A percentile compares a stretch with the other conserved stretches of the same genome.
Conservation (phyloP, 2,113 vertebrate genomes). For the Pluvianellus socialis region DNA sequence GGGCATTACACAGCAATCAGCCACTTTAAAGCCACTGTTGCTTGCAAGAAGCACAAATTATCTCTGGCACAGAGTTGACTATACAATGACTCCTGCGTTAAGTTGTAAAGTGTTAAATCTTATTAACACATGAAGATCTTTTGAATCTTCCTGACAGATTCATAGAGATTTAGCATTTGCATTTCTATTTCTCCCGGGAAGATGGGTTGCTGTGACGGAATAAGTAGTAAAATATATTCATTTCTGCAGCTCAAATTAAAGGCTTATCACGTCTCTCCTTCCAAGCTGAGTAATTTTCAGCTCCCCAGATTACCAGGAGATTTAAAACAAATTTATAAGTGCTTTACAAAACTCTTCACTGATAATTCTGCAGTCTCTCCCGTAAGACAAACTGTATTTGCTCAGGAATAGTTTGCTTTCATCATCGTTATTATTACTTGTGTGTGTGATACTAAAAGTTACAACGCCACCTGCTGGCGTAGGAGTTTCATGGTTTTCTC, state of each 20-base stretch:
- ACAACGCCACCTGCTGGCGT: slow-evolving; percentile 35
- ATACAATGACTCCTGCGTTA: neutral
- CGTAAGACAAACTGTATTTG: neutral
- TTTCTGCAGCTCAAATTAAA: neutral
- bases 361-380: neutral
- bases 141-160: neutral
- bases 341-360: neutral
- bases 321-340: neutral
- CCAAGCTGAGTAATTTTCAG: neutral
- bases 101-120: neutral
- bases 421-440: neutral
- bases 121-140: neutral
- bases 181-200: neutral
- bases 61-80: neutral
- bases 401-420: neutral
- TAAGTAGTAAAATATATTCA: neutral
- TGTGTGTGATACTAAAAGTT: neutral
- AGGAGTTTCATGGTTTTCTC: neutral
- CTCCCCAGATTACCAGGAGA: neutral
- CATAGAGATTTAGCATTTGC: neutral
- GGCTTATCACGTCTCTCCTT: neutral
- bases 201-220: neutral
- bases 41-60: neutral
- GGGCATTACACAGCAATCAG: neutral
- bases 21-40: neutral